Base-by-base conservation (phyloP, 2,888 invertebrate species). In the Rapana venosa region DNA sequence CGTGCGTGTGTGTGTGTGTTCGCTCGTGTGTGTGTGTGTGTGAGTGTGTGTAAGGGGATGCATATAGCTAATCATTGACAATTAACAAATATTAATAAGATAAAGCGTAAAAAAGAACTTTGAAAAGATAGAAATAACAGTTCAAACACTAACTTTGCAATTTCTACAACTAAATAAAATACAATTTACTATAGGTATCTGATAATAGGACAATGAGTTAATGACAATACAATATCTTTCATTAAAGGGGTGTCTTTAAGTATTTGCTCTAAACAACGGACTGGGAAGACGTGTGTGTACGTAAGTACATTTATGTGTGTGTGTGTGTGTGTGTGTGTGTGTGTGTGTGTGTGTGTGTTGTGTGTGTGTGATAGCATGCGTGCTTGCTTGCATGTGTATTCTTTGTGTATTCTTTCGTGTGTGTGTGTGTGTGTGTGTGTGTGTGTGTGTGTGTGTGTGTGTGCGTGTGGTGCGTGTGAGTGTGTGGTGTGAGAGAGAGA, bases 1-100 rank as follows among this genome's bases (percentile, higher is more conserved):
- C 47, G 47, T 47, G 47, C 47, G 47, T 47, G 47, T 47, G 47
- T 8, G 47, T 47, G 47, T 8, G 47, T 47, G n/a, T n/a, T n/a
- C n/a, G n/a, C n/a, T n/a, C n/a, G n/a, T 77, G 74, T 77, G 74
- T 77, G n/a, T n/a, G 74, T 77, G 74, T 77, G 74, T 77, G 74
- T 77, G 30, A 6, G 66, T 66, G 66, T 66, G 66, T 66, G 66
- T 66, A n/a, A n/a, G n/a, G n/a, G n/a, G n/a, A n/a, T n/a, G n/a
- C n/a, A n/a, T n/a, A n/a, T n/a, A n/a, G n/a, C n/a, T n/a, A n/a
- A n/a, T n/a, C n/a, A n/a, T n/a, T n/a, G n/a, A n/a, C n/a, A n/a
- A n/a, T n/a, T n/a, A n/a, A n/a, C n/a, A n/a, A n/a, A n/a, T n/a
- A n/a, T n/a, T n/a, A n/a, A n/a, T n/a, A n/a, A n/a, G n/a, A n/a